Evolutionary conservation across 2,113 vertebrate genomes (phyloP), one percentile per base, ranked within the genome.

Genomic region (Ammodytes dubius): DNA sequence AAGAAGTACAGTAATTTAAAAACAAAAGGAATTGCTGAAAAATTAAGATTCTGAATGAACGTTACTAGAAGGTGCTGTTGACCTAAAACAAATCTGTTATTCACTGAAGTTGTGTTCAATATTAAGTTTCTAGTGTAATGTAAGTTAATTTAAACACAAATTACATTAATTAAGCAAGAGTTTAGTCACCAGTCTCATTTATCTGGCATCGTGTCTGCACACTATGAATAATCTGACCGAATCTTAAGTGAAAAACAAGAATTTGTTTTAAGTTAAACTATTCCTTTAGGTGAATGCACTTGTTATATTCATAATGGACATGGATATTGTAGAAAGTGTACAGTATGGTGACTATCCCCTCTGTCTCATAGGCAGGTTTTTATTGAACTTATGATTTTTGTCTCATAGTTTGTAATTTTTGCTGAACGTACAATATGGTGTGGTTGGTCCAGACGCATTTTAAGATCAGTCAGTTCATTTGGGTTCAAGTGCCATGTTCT

Each of bases 301-400:
- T 96, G 95, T 96, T 95, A 89, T 95, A 94, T 95, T 94, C 95
- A 95, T 95, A 91, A 95, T 89, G 92, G 95, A 92, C 87, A 93
- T 67, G 95, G 94, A 93, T 95, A 93, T 95, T 98, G 97, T 97
- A 98, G 96, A 97, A 95, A 96, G 93, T 97, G 97, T 97, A 96
- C 97, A 97, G 97, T 95, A 89, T 94, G 87, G 93, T 95, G 95
- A 95, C 94, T 94, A 91, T 95, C 92, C 91, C 92, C 82, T 89
- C 90, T 95, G 95, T 96, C 95, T 95, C 93, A 94, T 94, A 95
- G 96, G 97, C 97, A 97, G 97, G 97, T 96, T 95, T 96, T 95
- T 95, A 92, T 90, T 86, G 70, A 87, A 82, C 91, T 93, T 90
- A 66, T 71, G 27, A 19, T 71, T 79, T 74, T 7, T 93, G 94